A percentile compares a stretch with the other conserved stretches of the same genome.
phyloP scores from a whole-genome alignment of 2,888 invertebrate species.

The Neocrepidodera transversa region DNA sequence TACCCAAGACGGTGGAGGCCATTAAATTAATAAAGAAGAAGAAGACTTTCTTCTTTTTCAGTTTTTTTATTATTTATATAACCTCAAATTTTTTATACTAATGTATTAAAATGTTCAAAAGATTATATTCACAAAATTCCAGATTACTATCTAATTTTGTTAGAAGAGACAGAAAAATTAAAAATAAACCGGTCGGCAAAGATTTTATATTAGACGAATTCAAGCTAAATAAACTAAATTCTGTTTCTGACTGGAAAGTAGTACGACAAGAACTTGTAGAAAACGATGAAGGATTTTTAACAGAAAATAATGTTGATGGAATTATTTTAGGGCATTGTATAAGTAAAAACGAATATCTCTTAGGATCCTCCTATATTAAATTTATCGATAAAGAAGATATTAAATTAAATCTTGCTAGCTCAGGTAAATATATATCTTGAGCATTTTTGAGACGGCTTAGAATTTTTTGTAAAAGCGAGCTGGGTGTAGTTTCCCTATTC shows the following conservation, averaged over 20 bases:
- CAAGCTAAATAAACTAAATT: conserved; percentile 7
- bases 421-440: conserved; percentile 54
- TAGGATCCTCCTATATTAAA: conserved; percentile 67
- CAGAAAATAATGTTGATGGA: conserved; percentile 67
- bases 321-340: conserved; percentile 65
- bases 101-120: neutral
- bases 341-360: conserved; percentile 58
- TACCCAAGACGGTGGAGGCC: no score
- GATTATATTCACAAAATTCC: neutral
- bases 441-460: neutral
- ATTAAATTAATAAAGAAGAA: no score
- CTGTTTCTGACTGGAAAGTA: conserved; percentile 42
- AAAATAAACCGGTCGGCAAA: neutral
- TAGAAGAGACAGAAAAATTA: neutral
- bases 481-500: no score
- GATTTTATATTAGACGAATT: conserved; percentile 3
- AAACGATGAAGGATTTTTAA: conserved; percentile 54
- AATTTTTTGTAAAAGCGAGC: no score
- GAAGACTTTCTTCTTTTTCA: no score
- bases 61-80: no score
- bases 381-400: conserved; percentile 63
- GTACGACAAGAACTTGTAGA: conserved; percentile 61
- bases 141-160: neutral
- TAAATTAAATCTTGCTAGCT: conserved; percentile 65
- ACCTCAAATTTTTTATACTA: no score